Conservation (phyloP, 2,888 invertebrate genomes). For the Ecdyonurus torrentis region DNA sequence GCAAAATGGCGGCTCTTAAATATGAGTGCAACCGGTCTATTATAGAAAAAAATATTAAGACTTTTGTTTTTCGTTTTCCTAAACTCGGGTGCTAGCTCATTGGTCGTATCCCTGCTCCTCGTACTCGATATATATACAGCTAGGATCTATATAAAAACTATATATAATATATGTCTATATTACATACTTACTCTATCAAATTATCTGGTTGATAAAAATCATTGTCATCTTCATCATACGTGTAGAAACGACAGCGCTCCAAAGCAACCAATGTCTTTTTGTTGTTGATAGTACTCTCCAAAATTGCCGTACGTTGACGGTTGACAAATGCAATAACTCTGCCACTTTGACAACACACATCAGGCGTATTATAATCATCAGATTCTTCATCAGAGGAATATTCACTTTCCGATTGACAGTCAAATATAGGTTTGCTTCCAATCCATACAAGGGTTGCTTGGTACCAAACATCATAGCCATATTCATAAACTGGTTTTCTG, state of each 20-base stretch:
- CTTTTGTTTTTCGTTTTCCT: too few species aligned
- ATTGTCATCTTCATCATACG: background rate
- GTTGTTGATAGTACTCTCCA: background rate
- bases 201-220: too few species aligned
- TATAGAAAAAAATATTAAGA: too few species aligned
- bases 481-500: background rate
- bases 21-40: too few species aligned
- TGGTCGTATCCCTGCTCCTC: too few species aligned
- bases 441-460: background rate
- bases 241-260: background rate
- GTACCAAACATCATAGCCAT: background rate
- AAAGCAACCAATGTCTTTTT: background rate
- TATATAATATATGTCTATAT: too few species aligned
- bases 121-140: too few species aligned
- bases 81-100: too few species aligned
- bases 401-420: background rate
- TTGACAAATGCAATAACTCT: background rate
- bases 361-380: background rate
- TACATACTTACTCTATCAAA: too few species aligned
- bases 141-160: too few species aligned
- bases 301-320: background rate
- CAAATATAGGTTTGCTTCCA: background rate
- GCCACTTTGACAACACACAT: background rate
- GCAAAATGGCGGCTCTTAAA: too few species aligned
- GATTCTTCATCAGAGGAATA: background rate